Percentiles rank a stretch among this genome's conserved stretches.
phyloP scores from a whole-genome alignment of 1,140 invertebrate species.

The Zaprionus inermis region DNA sequence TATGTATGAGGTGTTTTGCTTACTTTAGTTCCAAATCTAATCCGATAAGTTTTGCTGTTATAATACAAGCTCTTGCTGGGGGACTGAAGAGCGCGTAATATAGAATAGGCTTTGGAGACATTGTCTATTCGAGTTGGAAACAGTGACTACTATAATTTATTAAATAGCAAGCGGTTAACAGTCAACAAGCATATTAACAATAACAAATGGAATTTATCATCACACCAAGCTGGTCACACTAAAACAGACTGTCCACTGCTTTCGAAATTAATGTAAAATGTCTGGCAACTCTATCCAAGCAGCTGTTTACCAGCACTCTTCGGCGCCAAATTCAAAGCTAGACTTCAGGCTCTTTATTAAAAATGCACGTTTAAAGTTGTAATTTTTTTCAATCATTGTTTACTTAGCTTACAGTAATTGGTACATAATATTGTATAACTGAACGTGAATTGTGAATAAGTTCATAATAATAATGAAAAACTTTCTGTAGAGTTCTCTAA shows the following conservation, averaged over 20 bases:
- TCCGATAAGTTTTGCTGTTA: slow-evolving; percentile 84
- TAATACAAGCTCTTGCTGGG: slow-evolving; percentile 84
- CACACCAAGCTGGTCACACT: neutral
- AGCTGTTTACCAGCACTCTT: slow-evolving; percentile 13
- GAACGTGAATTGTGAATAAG: slow-evolving; percentile 21
- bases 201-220: neutral
- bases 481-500: slow-evolving; percentile 26
- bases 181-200: neutral
- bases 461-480: slow-evolving; percentile 6
- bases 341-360: neutral
- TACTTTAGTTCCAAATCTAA: slow-evolving; percentile 84
- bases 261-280: neutral
- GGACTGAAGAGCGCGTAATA: slow-evolving; percentile 85
- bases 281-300: slow-evolving; percentile 15
- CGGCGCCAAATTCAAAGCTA: neutral
- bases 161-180: too few relatives aligned
- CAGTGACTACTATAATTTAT: too few relatives aligned
- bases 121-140: neutral
- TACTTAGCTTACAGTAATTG: slow-evolving; percentile 18
- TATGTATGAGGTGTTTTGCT: slow-evolving; percentile 33
- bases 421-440: slow-evolving; percentile 9
- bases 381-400: slow-evolving; percentile 21
- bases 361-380: neutral
- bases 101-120: slow-evolving; percentile 71
- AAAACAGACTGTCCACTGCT: slow-evolving; percentile 18